Conservation (phyloP, 1,140 invertebrate species). For the Euborellia annulipes region DNA sequence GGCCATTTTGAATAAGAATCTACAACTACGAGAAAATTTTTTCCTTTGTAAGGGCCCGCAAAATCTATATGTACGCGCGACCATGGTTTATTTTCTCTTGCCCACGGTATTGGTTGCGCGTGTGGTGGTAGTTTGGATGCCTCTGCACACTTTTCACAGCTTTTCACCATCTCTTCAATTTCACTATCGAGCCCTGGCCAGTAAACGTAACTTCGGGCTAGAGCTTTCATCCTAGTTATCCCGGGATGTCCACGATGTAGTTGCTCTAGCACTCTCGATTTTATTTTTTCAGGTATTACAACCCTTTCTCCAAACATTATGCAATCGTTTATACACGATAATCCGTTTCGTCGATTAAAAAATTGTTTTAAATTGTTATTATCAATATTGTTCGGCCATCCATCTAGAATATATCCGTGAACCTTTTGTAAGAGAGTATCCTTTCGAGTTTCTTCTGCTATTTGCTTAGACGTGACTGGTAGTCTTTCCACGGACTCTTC, state of each 20-base stretch:
- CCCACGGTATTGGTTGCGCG: not conserved
- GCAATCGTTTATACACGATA: not conserved
- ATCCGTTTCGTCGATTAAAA: not conserved
- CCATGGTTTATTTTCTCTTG: not conserved
- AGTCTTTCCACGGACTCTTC: too few relatives aligned
- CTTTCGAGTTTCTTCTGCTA: not conserved
- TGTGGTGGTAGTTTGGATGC: not conserved
- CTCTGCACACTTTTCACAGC: constrained; percentile 20
- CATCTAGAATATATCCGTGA: not conserved
- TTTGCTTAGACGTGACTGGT: constrained; percentile 1
- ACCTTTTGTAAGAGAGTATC: constrained; percentile 1
- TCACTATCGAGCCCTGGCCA: constrained; percentile 21
- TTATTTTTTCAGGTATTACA: not conserved
- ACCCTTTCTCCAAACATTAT: constrained; percentile 1
- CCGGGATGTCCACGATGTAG: constrained; percentile 20
- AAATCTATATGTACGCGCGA: constrained; percentile 16
- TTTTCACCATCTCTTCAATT: constrained; percentile 11
- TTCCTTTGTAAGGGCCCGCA: constrained; percentile 10
- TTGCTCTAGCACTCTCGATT: constrained; percentile 2
- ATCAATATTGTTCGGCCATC: constrained; percentile 1
- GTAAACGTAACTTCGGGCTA: constrained; percentile 21
- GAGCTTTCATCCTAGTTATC: constrained; percentile 22
- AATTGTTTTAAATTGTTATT: not conserved
- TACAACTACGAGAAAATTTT: constrained; percentile 15
- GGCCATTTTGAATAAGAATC: constrained; percentile 18